Conservation (phyloP, 2,888 invertebrate genomes). For the Muschampia plurimacula region DNA sequence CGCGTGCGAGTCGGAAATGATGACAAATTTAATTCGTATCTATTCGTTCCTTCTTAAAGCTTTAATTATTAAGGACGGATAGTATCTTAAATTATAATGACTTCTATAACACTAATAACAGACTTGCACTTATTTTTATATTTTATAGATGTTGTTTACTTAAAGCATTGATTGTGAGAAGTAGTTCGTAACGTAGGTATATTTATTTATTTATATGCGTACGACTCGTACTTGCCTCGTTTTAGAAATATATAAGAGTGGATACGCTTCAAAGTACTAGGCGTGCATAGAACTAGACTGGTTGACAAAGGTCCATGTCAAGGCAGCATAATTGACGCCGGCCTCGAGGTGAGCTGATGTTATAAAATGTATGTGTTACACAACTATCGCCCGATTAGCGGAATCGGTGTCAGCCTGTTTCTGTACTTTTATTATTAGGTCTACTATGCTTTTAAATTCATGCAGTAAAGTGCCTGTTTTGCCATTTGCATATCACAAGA, state of each 20-base stretch:
- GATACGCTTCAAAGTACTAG: conserved; percentile 20
- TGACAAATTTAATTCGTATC: too few relatives aligned
- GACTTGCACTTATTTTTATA: too few relatives aligned
- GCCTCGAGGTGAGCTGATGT: conserved; percentile 50
- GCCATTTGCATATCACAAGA: conserved; percentile 3
- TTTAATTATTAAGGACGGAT: too few relatives aligned
- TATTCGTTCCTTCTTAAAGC: too few relatives aligned
- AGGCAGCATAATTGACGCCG: conserved; percentile 57
- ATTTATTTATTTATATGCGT: too few relatives aligned
- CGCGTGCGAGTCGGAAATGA: too few relatives aligned
- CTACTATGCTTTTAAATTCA: neutral
- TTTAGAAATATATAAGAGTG: neutral
- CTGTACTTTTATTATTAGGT: conserved; percentile 20
- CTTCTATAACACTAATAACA: too few relatives aligned
- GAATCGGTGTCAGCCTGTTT: conserved; percentile 31
- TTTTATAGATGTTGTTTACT: too few relatives aligned
- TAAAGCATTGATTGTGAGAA: too few relatives aligned
- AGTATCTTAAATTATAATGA: too few relatives aligned
- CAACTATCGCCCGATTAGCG: conserved; percentile 42
- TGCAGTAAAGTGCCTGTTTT: neutral
- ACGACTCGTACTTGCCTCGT: too few relatives aligned
- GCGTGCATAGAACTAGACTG: conserved; percentile 15
- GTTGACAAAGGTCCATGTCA: conserved; percentile 57
- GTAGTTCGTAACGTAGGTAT: too few relatives aligned
- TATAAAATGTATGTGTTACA: conserved; percentile 47